Conservation (phyloP, 53 echinoderm and acorn worm species). For the Arbacia lixula region DNA sequence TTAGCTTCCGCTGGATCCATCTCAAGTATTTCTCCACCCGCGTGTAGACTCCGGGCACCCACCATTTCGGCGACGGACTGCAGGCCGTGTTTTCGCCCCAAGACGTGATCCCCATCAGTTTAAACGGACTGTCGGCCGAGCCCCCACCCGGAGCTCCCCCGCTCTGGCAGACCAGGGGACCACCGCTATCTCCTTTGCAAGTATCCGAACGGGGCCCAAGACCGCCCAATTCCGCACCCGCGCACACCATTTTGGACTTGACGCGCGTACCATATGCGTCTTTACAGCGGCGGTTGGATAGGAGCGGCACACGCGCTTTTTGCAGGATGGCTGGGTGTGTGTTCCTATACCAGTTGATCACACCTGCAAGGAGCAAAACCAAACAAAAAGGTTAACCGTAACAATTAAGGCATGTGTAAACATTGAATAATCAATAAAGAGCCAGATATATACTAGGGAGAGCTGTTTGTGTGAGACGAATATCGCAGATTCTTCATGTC, state of each 20-base stretch:
- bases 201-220: slow-evolving; percentile 69
- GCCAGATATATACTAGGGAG: no score
- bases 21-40: slow-evolving; percentile 75
- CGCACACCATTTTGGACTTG: slow-evolving; percentile 82
- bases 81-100: slow-evolving; percentile 90
- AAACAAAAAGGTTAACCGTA: no score
- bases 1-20: slow-evolving; percentile 81
- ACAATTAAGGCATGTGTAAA: no score
- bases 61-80: slow-evolving; percentile 57
- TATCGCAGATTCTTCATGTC: no score
- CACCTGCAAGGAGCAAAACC: no score
- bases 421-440: no score
- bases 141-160: not conserved
- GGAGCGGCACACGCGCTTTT: slow-evolving; percentile 78
- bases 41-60: slow-evolving; percentile 84
- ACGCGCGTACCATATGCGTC: slow-evolving; percentile 69
- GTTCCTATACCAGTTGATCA: slow-evolving; percentile 43
- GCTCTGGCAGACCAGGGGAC: slow-evolving; percentile 83
- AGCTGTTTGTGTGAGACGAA: no score
- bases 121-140: slow-evolving; percentile 70
- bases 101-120: slow-evolving; percentile 88
- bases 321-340: slow-evolving; percentile 68
- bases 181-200: slow-evolving; percentile 95
- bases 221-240: slow-evolving; percentile 63
- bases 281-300: slow-evolving; percentile 68